Percentiles rank a stretch among this genome's conserved stretches.
Evolutionary conservation across 2,113 vertebrate genomes (phyloP).

Genomic region (Rhinopomastus cyanomelas): DNA sequence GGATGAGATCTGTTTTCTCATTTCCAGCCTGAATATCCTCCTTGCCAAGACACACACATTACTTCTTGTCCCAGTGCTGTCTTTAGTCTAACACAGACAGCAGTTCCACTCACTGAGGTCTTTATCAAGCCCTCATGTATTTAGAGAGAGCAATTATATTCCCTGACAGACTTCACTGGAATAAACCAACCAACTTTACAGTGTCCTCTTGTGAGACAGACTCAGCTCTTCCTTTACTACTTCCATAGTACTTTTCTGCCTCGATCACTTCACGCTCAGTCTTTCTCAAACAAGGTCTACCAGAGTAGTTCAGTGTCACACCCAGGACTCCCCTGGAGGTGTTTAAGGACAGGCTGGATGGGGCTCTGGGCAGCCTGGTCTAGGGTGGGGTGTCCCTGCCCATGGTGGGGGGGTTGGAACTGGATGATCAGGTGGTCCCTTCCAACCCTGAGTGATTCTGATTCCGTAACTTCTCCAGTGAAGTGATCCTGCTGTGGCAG

Average conservation of each 20-base stretch:
- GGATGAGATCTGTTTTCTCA: neutral
- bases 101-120: neutral
- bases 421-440: too few relatives aligned
- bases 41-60: neutral
- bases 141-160: neutral
- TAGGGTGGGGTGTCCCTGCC: too few relatives aligned
- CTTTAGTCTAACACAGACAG: neutral
- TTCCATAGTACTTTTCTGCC: neutral
- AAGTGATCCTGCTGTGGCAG: too few relatives aligned
- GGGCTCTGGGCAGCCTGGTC: too few relatives aligned
- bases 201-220: accelerated
- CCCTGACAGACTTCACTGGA: neutral
- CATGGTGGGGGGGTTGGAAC: too few relatives aligned
- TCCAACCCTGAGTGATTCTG: too few relatives aligned
- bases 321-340: too few relatives aligned
- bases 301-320: neutral
- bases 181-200: neutral
- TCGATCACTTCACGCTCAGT: neutral
- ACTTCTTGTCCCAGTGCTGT: neutral
- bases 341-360: too few relatives aligned
- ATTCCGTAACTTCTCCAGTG: too few relatives aligned
- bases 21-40: neutral
- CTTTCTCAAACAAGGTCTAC: neutral
- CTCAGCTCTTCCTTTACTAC: neutral
- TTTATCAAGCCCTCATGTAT: neutral